Percentiles rank a stretch among this genome's conserved stretches.
Conservation (phyloP, 2,797 vertebrate species). For the Sardinella longiceps region DNA sequence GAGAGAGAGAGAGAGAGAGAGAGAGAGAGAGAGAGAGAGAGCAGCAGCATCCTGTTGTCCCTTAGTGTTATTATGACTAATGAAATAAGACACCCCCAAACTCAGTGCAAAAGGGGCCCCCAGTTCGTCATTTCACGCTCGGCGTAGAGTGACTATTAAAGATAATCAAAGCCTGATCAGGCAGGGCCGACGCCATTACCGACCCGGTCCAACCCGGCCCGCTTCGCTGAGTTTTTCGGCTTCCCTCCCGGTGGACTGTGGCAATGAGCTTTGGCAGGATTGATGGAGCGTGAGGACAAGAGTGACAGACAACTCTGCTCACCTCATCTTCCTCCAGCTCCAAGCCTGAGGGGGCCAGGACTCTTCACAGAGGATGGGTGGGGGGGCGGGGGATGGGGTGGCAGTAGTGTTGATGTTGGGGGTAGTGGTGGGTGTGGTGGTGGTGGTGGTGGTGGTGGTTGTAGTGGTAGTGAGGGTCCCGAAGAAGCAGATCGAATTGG, state of each 20-base stretch:
- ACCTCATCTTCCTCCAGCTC: constrained; percentile 15
- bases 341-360: not conserved
- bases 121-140: constrained; percentile 52
- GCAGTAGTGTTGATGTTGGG: no score
- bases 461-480: no score
- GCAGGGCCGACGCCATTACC: constrained; percentile 56
- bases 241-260: constrained; percentile 51
- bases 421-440: no score
- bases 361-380: not conserved
- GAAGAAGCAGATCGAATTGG: constrained; percentile 20
- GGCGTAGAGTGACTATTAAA: constrained; percentile 52
- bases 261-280: constrained; percentile 56
- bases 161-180: constrained; percentile 61
- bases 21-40: no score
- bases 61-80: constrained; percentile 50
- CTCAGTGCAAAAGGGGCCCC: not conserved
- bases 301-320: constrained; percentile 50
- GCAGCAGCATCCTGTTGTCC: not conserved
- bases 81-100: constrained; percentile 41
- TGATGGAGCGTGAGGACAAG: constrained; percentile 53
- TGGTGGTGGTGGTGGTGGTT: no score
- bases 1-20: no score
- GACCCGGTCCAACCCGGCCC: constrained; percentile 51
- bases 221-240: not conserved
- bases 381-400: no score